Conservation (phyloP, 30 jellyfish, hydroid and myxozoan genomes). For the Turritopsis rubra region DNA sequence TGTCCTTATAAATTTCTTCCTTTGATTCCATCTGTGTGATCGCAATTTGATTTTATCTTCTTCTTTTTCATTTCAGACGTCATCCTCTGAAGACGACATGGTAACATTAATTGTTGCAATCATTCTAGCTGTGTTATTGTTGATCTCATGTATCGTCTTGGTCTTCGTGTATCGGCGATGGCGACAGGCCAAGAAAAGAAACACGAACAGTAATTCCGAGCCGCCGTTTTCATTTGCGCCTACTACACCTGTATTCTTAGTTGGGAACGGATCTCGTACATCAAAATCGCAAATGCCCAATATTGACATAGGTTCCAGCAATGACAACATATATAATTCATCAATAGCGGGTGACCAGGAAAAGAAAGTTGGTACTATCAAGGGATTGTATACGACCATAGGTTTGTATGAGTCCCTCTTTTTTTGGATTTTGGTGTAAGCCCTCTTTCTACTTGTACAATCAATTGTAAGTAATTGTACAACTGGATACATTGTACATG, state of each 20-base stretch:
- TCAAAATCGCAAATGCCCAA: neutral
- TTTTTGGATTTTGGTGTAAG: too few relatives aligned
- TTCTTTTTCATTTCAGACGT: neutral
- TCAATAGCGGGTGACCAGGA: neutral
- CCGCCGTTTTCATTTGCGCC: slow-evolving; percentile 15
- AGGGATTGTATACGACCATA: neutral
- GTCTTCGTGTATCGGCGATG: slow-evolving; percentile 5
- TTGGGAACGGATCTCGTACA: neutral
- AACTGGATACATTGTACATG: too few relatives aligned
- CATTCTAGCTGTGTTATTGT: neutral
- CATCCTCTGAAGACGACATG: neutral
- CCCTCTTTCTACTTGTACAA: too few relatives aligned
- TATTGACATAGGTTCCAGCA: neutral
- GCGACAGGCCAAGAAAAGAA: slow-evolving; percentile 11
- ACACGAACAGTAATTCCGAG: neutral
- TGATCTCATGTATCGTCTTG: neutral
- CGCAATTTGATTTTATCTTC: too few relatives aligned
- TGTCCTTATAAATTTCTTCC: too few relatives aligned
- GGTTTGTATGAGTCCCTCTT: neutral
- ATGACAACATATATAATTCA: neutral
- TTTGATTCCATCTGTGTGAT: too few relatives aligned
- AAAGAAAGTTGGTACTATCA: neutral
- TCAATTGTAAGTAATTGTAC: too few relatives aligned
- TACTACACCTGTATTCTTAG: slow-evolving; percentile 5
- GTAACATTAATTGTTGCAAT: neutral